Evolutionary conservation across 1,140 invertebrate species (phyloP), one percentile per base, ranked within the genome.

Genomic region (Riptortus pedestris): DNA sequence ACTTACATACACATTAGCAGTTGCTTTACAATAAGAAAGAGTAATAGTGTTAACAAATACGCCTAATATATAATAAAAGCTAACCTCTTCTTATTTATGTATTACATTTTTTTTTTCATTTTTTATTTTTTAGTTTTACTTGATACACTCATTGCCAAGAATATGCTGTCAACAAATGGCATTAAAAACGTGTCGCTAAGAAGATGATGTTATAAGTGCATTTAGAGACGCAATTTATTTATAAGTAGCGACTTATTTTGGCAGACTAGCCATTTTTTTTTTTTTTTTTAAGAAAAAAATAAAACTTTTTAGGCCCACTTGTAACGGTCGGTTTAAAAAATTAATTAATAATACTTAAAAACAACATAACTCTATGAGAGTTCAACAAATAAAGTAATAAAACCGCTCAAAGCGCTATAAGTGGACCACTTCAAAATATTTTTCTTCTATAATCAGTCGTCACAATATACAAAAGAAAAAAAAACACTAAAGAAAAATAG

Each of bases 1-100:
- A 59, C 28, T 59, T 59, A 59, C 57, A 59, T 59, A 59, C 57
- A 59, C 57, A 59, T 59, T 59, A 59, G 26, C 33, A 18, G 57
- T 29, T 38, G 31, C 28, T 31, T 9, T 33, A 22, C 28, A 38
- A 59, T 33, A 33, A 47, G 64, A 65, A 65, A 65, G 64, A 61
- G 58, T 65, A 65, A 65, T 65, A 45, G 64, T 60, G 64, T 65
- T 65, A 65, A 65, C 58, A 52, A 65, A 65, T 65, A 61, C 64
- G 27, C 64, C 38, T 48, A 59, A 59, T 33, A 29, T 52, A 33
- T 51, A 29, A 33, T 29, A 59, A 31, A 59, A 59, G 18, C 16
- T 4, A 16, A 14, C 3, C 18, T 20, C 1, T 59, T 59, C 27
- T 60, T 51, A 27, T 65, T 27, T 28, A 28, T 47, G 14, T 31